phyloP scores from a whole-genome alignment of 2,888 invertebrate species.

The Sarcophaga subvicina region DNA sequence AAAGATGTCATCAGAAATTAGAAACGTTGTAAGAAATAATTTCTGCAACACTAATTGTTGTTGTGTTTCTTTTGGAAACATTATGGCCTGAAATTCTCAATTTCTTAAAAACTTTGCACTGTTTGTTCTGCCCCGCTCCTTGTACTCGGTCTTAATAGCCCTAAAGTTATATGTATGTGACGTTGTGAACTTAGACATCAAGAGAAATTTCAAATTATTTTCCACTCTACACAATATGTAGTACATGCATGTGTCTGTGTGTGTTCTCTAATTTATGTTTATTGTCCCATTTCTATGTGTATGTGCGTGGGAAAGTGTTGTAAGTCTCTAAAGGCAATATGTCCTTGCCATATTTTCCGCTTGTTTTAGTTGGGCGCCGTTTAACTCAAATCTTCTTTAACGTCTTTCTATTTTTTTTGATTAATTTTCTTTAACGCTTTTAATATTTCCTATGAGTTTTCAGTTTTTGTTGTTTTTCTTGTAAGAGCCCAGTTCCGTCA shows the following conservation, averaged over 20 bases:
- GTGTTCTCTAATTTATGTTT: neutral
- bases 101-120: neutral
- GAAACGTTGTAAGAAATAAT: no score
- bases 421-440: no score
- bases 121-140: no score
- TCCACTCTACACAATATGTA: neutral
- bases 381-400: neutral
- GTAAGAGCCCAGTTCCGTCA: no score
- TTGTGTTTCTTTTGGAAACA: neutral
- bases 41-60: neutral
- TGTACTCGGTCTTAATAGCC: no score
- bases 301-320: no score
- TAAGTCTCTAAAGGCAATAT: conserved; percentile 4
- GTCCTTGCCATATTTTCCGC: conserved; percentile 15
- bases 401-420: neutral
- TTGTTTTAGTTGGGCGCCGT: neutral
- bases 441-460: no score
- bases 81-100: neutral
- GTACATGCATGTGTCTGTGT: neutral
- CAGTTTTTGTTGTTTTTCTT: no score
- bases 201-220: neutral
- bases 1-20: neutral
- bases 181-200: no score
- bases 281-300: neutral
- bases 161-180: no score